Evolutionary conservation across 2,888 invertebrate genomes (phyloP).

Genomic region (Drosophila paranaensis): DNA sequence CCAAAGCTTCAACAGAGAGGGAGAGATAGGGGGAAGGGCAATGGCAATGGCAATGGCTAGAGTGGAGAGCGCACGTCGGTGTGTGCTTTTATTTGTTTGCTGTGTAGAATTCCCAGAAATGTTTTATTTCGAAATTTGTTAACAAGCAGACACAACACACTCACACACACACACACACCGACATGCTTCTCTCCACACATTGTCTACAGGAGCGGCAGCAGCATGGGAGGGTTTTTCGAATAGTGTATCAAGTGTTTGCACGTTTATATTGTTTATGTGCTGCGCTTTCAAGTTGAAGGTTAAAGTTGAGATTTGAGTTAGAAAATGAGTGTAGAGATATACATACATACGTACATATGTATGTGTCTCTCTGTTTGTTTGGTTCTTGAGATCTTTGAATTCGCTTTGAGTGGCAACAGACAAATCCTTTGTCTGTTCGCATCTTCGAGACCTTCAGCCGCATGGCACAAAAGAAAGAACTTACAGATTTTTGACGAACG

Average conservation of each 20-base stretch:
- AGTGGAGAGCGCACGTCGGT: slow-evolving; percentile 26
- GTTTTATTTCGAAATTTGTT: slow-evolving; percentile 77
- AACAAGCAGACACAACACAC: slow-evolving; percentile 59
- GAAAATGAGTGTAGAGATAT: slow-evolving; percentile 23
- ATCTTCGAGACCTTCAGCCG: slow-evolving; percentile 16
- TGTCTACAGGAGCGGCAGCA: slow-evolving; percentile 8
- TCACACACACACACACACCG: neutral
- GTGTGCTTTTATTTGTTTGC: slow-evolving; percentile 42
- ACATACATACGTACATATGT: too few species aligned
- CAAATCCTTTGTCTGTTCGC: slow-evolving; percentile 46
- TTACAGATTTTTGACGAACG: neutral
- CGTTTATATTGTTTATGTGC: slow-evolving; percentile 34
- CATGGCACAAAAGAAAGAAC: slow-evolving; percentile 33
- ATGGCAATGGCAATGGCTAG: slow-evolving; percentile 1
- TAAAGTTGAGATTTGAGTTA: slow-evolving; percentile 64
- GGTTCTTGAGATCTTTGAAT: slow-evolving; percentile 22
- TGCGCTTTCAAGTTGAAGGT: slow-evolving; percentile 72
- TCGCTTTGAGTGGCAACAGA: slow-evolving; percentile 43
- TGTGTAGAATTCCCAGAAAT: slow-evolving; percentile 69
- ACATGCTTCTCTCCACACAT: slow-evolving; percentile 21
- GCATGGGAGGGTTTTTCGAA: slow-evolving; percentile 28
- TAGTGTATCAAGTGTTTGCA: slow-evolving; percentile 76
- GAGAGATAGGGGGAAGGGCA: neutral
- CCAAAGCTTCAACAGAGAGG: slow-evolving; percentile 51
- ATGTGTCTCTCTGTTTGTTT: slow-evolving; percentile 3